Conservation (phyloP, 2,113 vertebrate species). For the Thunnus thynnus region DNA sequence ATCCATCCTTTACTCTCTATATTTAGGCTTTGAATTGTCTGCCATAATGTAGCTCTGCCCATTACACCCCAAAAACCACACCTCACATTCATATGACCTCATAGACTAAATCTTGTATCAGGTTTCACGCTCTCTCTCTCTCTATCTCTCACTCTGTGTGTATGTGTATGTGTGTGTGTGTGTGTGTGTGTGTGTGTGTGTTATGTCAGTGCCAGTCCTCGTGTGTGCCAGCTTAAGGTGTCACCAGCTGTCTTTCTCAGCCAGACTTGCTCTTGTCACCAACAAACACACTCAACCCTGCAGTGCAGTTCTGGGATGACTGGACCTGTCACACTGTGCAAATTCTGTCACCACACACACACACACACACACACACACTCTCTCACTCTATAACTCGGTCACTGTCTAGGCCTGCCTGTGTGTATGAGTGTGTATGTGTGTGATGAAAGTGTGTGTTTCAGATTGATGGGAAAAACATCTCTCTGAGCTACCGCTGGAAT, state of each 20-base stretch:
- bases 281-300: constrained; percentile 38
- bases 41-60: constrained; percentile 17
- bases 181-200: constrained; percentile 27
- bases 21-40: constrained; percentile 55
- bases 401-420: constrained; percentile 4
- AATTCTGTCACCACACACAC: constrained; percentile 11
- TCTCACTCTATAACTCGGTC: background rate
- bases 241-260: constrained; percentile 74
- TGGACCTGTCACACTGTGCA: constrained; percentile 46
- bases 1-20: constrained; percentile 37
- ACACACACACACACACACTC: constrained; percentile 16
- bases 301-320: constrained; percentile 44
- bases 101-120: constrained; percentile 40
- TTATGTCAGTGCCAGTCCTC: constrained; percentile 29
- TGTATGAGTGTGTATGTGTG: constrained; percentile 8
- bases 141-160: background rate
- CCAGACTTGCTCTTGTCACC: constrained; percentile 53
- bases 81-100: constrained; percentile 58
- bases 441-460: constrained; percentile 27
- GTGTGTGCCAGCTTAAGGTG: constrained; percentile 57
- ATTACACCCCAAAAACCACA: constrained; percentile 61
- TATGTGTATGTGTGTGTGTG: constrained; percentile 24
- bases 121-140: constrained; percentile 24
- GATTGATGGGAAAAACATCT: constrained; percentile 59
- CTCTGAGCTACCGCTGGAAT: constrained; percentile 34